Percentiles rank a stretch among this genome's conserved stretches.
Conservation (phyloP, 2,888 invertebrate genomes). For the Melipona bicolor region DNA sequence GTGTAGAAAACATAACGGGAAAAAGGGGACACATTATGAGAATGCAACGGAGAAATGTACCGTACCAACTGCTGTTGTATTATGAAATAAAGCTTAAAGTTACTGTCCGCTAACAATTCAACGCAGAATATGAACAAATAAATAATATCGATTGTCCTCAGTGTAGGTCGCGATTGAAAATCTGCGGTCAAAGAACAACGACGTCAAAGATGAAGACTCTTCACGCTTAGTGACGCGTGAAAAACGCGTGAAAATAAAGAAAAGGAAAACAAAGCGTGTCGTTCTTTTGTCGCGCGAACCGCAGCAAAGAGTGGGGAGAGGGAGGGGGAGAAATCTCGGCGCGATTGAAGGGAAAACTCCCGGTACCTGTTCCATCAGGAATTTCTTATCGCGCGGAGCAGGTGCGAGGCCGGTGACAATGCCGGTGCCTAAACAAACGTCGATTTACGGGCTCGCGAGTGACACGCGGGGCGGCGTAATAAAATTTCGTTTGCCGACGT, state of each 20-base stretch:
- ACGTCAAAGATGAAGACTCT: background rate
- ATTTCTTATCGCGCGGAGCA: conserved; percentile 55
- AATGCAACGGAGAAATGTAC: too few species aligned
- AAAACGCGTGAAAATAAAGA: too few species aligned
- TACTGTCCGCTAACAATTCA: too few species aligned
- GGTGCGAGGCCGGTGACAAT: conserved; percentile 57
- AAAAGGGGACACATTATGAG: too few species aligned
- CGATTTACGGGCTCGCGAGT: conserved; percentile 68
- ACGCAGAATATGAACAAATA: too few species aligned
- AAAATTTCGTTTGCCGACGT: conserved; percentile 70
- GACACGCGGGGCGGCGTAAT: conserved; percentile 65
- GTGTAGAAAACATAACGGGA: too few species aligned
- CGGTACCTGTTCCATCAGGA: conserved; percentile 38
- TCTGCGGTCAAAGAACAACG: background rate
- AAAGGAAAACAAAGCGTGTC: background rate
- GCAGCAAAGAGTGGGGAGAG: too few species aligned
- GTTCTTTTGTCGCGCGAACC: background rate
- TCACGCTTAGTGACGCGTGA: background rate
- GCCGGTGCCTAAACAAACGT: conserved; percentile 64
- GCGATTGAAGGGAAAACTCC: conserved; percentile 4
- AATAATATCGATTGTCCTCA: too few species aligned
- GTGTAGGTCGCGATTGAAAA: too few species aligned
- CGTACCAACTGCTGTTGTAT: too few species aligned
- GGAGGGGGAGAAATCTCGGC: conserved; percentile 4
- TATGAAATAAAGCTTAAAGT: too few species aligned